Evolutionary conservation across 2,113 vertebrate species (phyloP), one percentile per base, ranked within the genome.

Genomic region (Haemorhous mexicanus): DNA sequence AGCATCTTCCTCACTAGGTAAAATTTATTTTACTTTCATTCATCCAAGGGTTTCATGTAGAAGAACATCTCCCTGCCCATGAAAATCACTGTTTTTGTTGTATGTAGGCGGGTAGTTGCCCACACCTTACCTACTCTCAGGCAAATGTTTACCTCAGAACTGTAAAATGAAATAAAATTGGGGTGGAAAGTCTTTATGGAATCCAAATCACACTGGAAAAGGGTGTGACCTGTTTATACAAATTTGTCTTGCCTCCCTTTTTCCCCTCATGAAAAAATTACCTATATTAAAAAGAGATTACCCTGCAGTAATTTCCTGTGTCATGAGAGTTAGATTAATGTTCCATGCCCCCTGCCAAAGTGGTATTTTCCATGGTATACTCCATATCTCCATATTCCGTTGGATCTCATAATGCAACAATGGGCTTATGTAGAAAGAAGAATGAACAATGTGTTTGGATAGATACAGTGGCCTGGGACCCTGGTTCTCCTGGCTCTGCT

Each of bases 341-440:
- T 43, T 81, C 69, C 52, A 68, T 0, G 0, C 6, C 5, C 10
- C 11, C 6, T 27, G 33, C 63, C 64, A 63, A 72, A 63, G 27
- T 21, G 10, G 0, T 28, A 30, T 87, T 91, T 91, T 85, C 62
- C 11, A 18, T 21, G 7, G 8, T 44, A 44, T 79, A 22, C 4
- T 81, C 61, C 30, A 41, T 58, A 16, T 44, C 84, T 33, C 11
- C 0, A 0, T 77, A 19, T 62, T 66, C n/a, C 41, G 33, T 16
- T 77, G 8, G 12, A 39, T 59, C 10, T 81, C 26, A 35, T 32
- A 89, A n/a, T 2, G 1, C 27, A 68, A 61, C 4, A 64, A 41
- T 0, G 2, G 24, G 27, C 12, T 82, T 50, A 37, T 16, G 27
- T 14, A 67, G 28, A 86, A 81, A 14, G 20, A 49, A 91, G 76